These are phyloP conservation scores for Amorpha juglandis DNA, from an alignment of 2,888 invertebrate genomes.

Conservation along the genomic window DNA sequence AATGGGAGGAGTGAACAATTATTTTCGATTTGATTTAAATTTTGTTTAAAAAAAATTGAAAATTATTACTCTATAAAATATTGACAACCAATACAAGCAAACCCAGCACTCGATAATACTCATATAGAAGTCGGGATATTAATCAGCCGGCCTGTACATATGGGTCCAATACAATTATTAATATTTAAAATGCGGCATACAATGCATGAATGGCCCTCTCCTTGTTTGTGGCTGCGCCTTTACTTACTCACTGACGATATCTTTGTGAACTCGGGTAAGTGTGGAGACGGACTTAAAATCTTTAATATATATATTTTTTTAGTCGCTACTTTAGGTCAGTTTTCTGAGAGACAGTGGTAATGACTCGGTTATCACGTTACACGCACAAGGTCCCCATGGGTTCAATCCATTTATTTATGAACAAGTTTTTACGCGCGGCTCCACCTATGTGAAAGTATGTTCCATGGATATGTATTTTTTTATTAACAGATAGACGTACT, in stretches of 20 bases:
- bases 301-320: too few species aligned
- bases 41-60: not conserved
- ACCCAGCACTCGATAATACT: conserved; percentile 35
- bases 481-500: too few species aligned
- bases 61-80: not conserved
- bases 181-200: conserved; percentile 77
- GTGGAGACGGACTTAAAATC: conserved; percentile 7
- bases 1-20: too few species aligned
- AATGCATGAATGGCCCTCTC: conserved; percentile 76
- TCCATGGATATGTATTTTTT: too few species aligned
- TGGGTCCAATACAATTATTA: conserved; percentile 80
- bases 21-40: too few species aligned
- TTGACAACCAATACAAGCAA: conserved; percentile 2
- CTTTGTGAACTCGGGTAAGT: conserved; percentile 3
- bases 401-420: too few species aligned
- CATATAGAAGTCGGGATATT: conserved; percentile 50
- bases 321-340: too few species aligned
- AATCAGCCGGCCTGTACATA: conserved; percentile 60
- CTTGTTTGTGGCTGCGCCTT: conserved; percentile 77
- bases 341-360: too few species aligned
- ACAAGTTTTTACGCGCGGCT: too few species aligned
- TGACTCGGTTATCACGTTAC: conserved; percentile 92
- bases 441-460: too few species aligned
- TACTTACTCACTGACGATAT: conserved; percentile 71
- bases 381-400: conserved; percentile 88